These are phyloP conservation scores for Synanthedon tipuliformis DNA, from an alignment of 2,888 invertebrate genomes.

Conservation along the genomic window DNA sequence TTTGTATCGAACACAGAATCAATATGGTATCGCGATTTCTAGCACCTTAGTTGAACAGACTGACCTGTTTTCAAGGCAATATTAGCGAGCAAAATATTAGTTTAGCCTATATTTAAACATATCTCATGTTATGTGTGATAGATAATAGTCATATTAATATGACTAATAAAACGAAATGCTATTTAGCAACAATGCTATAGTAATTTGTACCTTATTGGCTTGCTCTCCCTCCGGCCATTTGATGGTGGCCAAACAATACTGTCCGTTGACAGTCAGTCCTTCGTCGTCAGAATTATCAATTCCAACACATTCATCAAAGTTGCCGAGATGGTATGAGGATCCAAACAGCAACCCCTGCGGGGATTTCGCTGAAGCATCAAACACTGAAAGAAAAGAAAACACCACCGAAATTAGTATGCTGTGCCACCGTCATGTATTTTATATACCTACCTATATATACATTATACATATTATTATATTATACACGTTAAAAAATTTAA, in stretches of 20 bases:
- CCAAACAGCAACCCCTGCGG: slow-evolving; percentile 77
- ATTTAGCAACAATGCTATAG: neutral
- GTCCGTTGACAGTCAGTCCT: slow-evolving; percentile 58
- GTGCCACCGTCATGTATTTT: no score
- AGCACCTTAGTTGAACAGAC: neutral
- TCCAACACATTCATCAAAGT: slow-evolving; percentile 78
- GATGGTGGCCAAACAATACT: slow-evolving; percentile 75
- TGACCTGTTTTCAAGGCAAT: neutral
- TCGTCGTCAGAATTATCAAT: slow-evolving; percentile 42
- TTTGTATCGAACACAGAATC: neutral
- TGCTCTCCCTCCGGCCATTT: slow-evolving; percentile 44
- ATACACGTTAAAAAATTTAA: no score
- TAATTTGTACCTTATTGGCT: slow-evolving; percentile 31
- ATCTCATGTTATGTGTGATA: no score
- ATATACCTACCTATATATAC: no score
- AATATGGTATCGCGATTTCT: neutral
- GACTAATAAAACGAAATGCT: neutral
- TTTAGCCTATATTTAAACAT: no score
- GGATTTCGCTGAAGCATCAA: slow-evolving; percentile 78
- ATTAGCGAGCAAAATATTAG: no score
- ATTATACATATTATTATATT: no score
- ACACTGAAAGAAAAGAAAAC: slow-evolving; percentile 60
- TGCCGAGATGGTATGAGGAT: slow-evolving; percentile 77
- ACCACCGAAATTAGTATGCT: no score
- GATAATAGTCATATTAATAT: no score